Evolutionary conservation across 2,888 invertebrate species (phyloP).

Genomic region (Cheilosia vulpina): DNA sequence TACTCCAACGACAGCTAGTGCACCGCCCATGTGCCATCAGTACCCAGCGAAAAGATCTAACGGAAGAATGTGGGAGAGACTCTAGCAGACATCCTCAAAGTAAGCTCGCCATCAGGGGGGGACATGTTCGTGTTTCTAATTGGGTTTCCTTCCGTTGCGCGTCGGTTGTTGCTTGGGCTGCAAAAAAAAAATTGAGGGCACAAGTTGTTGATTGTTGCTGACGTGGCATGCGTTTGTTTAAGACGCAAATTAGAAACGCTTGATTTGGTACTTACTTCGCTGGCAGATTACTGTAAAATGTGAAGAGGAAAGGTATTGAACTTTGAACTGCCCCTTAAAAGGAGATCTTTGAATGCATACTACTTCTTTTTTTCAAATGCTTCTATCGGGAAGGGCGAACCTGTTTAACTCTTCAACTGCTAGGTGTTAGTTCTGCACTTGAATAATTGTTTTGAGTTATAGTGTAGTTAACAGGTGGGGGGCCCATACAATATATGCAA

Average conservation of each 20-base stretch:
- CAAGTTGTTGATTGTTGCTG: constrained; percentile 27
- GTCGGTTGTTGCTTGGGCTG: constrained; percentile 32
- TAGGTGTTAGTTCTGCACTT: too few relatives aligned
- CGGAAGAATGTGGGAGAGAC: constrained; percentile 69
- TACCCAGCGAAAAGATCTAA: constrained; percentile 9
- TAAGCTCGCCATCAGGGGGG: constrained; percentile 3
- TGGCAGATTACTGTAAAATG: not conserved
- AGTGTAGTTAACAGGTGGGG: too few relatives aligned
- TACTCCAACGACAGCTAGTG: constrained; percentile 50
- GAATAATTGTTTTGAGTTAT: too few relatives aligned
- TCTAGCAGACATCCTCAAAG: constrained; percentile 45
- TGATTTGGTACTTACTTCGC: not conserved
- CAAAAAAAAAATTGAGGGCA: constrained; percentile 54
- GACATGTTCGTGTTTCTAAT: constrained; percentile 52
- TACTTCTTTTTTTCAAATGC: too few relatives aligned
- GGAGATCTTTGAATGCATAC: too few relatives aligned
- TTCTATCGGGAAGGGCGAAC: too few relatives aligned
- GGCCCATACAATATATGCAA: too few relatives aligned
- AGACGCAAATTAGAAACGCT: constrained; percentile 11
- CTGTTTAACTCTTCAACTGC: too few relatives aligned
- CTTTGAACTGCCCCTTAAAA: not conserved
- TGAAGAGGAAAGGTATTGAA: not conserved
- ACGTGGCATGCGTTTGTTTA: constrained; percentile 21
- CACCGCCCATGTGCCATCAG: constrained; percentile 22
- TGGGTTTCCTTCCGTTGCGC: constrained; percentile 67